Base-by-base conservation (phyloP, 2,888 invertebrate species). In the Leptopterna dolabrata region DNA sequence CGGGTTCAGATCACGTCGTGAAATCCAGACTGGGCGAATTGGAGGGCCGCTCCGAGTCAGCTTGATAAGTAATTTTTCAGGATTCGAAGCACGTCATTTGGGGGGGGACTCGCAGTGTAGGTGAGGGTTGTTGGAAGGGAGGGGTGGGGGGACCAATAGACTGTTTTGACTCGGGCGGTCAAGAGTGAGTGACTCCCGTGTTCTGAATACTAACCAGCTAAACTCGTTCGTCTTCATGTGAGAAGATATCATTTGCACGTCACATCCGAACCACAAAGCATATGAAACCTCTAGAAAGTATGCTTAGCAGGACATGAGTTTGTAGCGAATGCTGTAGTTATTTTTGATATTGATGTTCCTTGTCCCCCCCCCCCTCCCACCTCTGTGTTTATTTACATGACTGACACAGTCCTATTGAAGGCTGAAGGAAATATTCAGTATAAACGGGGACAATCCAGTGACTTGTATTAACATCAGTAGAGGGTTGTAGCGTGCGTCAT, bases 61-160 rank as follows among this genome's bases (percentile, higher is more conserved):
- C 11, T 13, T 47, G 47, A 13, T 47, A 47, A 63, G 63, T 63
- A 63, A 63, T 63, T 63, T 63, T 63, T 63, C 24, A 24, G 63
- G 63, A 63, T 63, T 63, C 63, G 24, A 63, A 63, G 63, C 63
- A 63, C 63, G 63, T 63, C 63, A 63, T 63, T 63, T 63, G 63
- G 27, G 63, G 63, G 63, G 24, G 24, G 63, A 4, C 36, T 36
- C 4, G 36, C 7, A 4, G 36, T 36, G 36, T 36, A 7, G 2
- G 36, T 36, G 36, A 4, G 36, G 2, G 36, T 36, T 7, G 36
- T 36, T 7, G n/a, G 45, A 4, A n/a, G n/a, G n/a, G n/a, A n/a
- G n/a, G 11, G 45, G 45, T 14, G 43, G 6, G 13, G 45, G 45
- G 16, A 16, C 63, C 63, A 63, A 63, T 63, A 63, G 63, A 63